Evolutionary conservation across 2,888 invertebrate genomes (phyloP).

Genomic region (Apotomis betuletana): DNA sequence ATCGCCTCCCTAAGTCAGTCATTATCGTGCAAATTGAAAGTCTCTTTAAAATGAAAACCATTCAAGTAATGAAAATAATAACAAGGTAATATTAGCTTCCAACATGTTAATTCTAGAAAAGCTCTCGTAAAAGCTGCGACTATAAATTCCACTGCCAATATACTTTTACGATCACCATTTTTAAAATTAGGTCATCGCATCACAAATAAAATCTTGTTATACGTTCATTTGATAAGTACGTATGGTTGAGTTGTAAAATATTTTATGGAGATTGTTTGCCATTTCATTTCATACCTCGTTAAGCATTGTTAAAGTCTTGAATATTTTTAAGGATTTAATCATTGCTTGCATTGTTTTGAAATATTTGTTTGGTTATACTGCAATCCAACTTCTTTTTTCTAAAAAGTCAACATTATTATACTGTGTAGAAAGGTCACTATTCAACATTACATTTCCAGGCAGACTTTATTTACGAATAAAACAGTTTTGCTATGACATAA

Average conservation of each 20-base stretch:
- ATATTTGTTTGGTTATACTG: too few relatives aligned
- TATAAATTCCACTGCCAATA: neutral
- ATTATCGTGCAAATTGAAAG: too few relatives aligned
- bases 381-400: too few relatives aligned
- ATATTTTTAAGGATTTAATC: too few relatives aligned
- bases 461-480: too few relatives aligned
- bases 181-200: conserved; percentile 17
- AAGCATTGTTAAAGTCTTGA: neutral
- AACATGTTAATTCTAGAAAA: neutral
- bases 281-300: neutral
- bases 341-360: too few relatives aligned
- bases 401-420: too few relatives aligned
- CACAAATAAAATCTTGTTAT: conserved; percentile 41
- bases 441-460: too few relatives aligned
- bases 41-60: neutral
- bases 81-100: neutral
- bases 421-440: too few relatives aligned
- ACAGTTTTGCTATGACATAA: too few relatives aligned
- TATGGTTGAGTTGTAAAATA: conserved; percentile 1
- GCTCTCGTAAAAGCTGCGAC: neutral
- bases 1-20: too few relatives aligned
- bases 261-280: conserved; percentile 4
- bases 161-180: conserved; percentile 1
- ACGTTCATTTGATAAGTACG: conserved; percentile 11
- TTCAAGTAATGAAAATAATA: neutral